A percentile compares a stretch with the other conserved stretches of the same genome.
Evolutionary conservation across 2,113 vertebrate species (phyloP).

Genomic region (Paracanthobrama guichenoti): DNA sequence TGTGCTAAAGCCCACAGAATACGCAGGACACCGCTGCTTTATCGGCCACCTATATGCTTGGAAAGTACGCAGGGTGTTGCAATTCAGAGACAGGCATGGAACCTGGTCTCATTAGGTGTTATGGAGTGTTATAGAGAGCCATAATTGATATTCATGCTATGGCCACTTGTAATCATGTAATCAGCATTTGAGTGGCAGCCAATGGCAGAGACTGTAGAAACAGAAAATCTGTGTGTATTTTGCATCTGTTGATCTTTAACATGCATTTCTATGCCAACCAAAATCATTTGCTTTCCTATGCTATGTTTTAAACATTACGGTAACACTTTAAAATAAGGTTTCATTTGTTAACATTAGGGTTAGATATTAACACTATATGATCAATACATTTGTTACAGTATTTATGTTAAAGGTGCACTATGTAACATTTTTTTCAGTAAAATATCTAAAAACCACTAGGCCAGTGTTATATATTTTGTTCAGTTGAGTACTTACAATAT

Average conservation of each 20-base stretch:
- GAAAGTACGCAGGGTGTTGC: neutral
- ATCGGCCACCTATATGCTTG: neutral
- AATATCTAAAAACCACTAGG: too few relatives aligned
- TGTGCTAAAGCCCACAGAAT: neutral
- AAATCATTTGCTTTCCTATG: neutral
- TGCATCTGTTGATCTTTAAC: neutral
- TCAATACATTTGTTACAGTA: too few relatives aligned
- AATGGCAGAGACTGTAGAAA: neutral
- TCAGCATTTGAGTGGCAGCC: neutral
- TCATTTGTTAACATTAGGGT: too few relatives aligned
- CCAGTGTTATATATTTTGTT: too few relatives aligned
- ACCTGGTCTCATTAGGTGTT: neutral
- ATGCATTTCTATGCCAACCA: neutral
- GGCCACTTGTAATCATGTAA: neutral
- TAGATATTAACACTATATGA: too few relatives aligned
- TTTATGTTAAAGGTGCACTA: too few relatives aligned
- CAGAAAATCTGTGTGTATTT: neutral
- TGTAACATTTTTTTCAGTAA: too few relatives aligned
- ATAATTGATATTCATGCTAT: neutral
- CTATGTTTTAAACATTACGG: neutral
- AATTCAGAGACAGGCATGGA: neutral
- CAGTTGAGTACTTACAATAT: too few relatives aligned
- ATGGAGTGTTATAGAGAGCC: neutral
- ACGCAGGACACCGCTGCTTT: neutral
- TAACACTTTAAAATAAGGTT: too few relatives aligned